Conservation (phyloP, 2,888 invertebrate species). For the Pseudococcus viburni region DNA sequence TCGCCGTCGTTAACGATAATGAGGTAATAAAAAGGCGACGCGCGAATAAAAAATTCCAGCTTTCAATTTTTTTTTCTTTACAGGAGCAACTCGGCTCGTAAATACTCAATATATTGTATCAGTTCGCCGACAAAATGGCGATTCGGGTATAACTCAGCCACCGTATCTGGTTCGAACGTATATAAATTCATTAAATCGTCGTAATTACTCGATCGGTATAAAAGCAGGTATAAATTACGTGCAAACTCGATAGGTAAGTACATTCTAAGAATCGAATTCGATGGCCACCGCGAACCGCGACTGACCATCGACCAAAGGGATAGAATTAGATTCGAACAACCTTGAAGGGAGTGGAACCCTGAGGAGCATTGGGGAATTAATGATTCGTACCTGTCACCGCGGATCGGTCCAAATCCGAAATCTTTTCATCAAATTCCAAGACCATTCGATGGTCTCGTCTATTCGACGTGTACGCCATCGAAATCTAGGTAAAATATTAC, state of each 20-base stretch:
- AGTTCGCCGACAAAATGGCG: not conserved
- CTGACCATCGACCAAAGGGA: not conserved
- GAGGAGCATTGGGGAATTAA: constrained; percentile 9
- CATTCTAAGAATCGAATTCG: not conserved
- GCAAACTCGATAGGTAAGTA: too few species aligned
- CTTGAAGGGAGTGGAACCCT: not conserved
- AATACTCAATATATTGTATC: not conserved
- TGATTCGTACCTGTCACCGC: constrained; percentile 52
- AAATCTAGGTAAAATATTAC: constrained; percentile 48
- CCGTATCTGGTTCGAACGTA: not conserved
- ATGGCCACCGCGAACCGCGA: not conserved
- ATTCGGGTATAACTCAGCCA: not conserved
- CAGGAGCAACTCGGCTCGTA: not conserved
- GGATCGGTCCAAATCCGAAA: not conserved
- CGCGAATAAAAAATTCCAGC: constrained; percentile 24
- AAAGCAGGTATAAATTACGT: too few species aligned
- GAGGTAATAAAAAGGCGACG: constrained; percentile 49
- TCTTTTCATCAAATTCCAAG: not conserved
- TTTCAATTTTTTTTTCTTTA: not conserved
- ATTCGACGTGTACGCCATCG: not conserved
- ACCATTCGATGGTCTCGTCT: not conserved
- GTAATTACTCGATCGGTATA: too few species aligned
- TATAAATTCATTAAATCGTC: not conserved
- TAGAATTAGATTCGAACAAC: not conserved
- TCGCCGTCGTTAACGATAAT: constrained; percentile 43